Evolutionary conservation across 2,888 invertebrate species (phyloP).

Genomic region (Nymphalis c-album): DNA sequence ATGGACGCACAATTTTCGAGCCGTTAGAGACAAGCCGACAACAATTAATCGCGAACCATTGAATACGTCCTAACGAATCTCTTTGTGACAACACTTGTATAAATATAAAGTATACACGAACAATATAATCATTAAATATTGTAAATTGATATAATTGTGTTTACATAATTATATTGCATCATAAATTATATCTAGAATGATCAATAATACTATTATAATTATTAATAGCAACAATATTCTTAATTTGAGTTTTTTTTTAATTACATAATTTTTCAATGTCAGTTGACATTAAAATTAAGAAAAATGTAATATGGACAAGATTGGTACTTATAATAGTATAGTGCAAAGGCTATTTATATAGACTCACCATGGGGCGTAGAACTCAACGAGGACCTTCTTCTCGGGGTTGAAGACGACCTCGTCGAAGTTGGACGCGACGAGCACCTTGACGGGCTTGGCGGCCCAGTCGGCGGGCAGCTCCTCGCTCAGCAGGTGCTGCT

Average conservation of each 20-base stretch:
- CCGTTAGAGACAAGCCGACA: constrained; percentile 42
- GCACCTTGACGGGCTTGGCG: constrained; percentile 93
- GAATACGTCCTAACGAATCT: constrained; percentile 54
- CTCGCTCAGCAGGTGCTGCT: constrained; percentile 97
- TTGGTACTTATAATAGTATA: neutral
- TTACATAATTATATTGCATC: too few relatives aligned
- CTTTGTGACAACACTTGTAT: constrained; percentile 49
- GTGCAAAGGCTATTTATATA: neutral
- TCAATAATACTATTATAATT: too few relatives aligned
- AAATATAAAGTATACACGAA: constrained; percentile 42
- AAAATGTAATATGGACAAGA: too few relatives aligned
- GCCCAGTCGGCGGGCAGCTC: constrained; percentile 99
- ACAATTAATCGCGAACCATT: constrained; percentile 51
- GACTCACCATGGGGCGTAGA: constrained; percentile 97
- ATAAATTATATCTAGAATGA: too few relatives aligned
- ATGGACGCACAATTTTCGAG: constrained; percentile 48
- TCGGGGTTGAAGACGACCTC: constrained; percentile 92
- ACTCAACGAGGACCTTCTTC: constrained; percentile 98
- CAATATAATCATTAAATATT: neutral
- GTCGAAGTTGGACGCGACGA: constrained; percentile 98
- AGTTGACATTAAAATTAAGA: too few relatives aligned
- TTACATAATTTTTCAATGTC: too few relatives aligned
- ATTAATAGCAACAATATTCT: too few relatives aligned
- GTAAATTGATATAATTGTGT: constrained; percentile 3
- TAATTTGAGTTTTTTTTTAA: too few relatives aligned